These are phyloP conservation scores for Tokudaia tokunoshimensis DNA, from an alignment of 2,797 vertebrate genomes.

Conservation along the genomic window DNA sequence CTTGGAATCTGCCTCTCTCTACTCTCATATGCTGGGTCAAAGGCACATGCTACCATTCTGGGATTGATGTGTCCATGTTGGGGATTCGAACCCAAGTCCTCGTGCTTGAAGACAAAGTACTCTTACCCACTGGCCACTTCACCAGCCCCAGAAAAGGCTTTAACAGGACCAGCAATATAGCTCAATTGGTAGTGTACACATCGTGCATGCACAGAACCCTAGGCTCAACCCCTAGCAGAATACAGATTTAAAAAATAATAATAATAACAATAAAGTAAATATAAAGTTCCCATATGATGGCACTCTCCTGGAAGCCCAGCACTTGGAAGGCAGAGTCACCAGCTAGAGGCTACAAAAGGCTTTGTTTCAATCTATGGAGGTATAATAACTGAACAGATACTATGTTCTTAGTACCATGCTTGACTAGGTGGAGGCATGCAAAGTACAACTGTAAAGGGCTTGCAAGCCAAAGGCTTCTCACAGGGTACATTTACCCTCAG, in stretches of 20 bases:
- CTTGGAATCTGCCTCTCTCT: neutral
- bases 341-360: neutral
- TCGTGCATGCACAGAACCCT: neutral
- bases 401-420: neutral
- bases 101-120: neutral
- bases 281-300: neutral
- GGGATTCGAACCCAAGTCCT: neutral
- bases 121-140: neutral
- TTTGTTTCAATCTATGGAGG: neutral
- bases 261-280: neutral
- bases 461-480: neutral
- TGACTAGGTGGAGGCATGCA: neutral
- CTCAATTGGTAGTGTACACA: neutral
- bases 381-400: neutral
- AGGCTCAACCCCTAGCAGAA: neutral
- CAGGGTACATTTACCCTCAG: neutral
- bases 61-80: neutral
- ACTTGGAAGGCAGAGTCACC: neutral
- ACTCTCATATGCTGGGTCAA: too few relatives aligned
- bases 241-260: neutral
- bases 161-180: neutral
- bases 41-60: too few relatives aligned
- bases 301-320: neutral
- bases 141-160: neutral
- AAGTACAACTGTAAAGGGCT: neutral